These are phyloP conservation scores for Chrysochloris asiatica DNA, from an alignment of 2,113 vertebrate genomes.

Conservation along the genomic window DNA sequence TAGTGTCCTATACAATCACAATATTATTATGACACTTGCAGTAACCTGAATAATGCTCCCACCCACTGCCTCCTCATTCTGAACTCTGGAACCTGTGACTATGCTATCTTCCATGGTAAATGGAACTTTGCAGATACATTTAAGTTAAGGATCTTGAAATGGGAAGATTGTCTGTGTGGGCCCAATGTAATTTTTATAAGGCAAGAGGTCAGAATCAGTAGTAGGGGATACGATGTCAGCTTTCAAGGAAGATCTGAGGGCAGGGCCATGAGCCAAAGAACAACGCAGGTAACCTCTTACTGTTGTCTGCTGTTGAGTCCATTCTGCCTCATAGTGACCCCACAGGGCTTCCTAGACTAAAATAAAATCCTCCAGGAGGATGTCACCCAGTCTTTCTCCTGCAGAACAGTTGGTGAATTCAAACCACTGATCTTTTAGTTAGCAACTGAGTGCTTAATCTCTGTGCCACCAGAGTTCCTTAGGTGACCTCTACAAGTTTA, in stretches of 20 bases:
- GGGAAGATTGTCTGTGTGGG: background rate
- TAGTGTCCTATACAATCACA: background rate
- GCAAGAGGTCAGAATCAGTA: background rate
- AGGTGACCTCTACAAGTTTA: background rate
- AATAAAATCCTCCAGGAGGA: no score
- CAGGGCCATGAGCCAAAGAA: background rate
- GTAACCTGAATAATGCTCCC: background rate
- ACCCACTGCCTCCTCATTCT: background rate
- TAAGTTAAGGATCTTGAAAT: background rate
- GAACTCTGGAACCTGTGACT: background rate
- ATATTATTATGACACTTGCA: background rate
- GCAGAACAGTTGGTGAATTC: no score
- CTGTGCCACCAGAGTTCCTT: no score
- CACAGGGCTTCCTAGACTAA: no score
- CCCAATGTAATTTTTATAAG: background rate
- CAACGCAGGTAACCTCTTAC: background rate
- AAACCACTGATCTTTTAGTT: no score
- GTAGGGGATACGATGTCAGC: background rate
- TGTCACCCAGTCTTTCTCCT: no score
- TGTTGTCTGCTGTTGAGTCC: background rate
- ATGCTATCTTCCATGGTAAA: background rate
- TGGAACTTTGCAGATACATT: background rate
- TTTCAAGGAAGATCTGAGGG: background rate
- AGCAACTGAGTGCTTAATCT: no score
- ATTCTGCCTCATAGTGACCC: background rate